Evolutionary conservation across 1,140 invertebrate species (phyloP).

Genomic region (Drosophila obscura): DNA sequence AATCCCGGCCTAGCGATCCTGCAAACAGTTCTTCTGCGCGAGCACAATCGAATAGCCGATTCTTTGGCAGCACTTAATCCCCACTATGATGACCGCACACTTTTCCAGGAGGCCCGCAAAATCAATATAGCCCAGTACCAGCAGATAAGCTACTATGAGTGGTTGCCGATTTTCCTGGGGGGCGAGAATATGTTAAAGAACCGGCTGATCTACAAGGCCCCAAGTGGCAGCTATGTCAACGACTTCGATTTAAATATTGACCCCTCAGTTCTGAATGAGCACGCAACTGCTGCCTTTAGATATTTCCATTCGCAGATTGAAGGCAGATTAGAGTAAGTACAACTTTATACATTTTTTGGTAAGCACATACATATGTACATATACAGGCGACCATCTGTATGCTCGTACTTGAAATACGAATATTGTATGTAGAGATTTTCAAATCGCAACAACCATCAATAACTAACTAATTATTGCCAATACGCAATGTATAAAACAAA

Average conservation of each 20-base stretch:
- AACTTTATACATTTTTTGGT: no score
- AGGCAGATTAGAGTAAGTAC: constrained; percentile 89
- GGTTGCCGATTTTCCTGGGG: constrained; percentile 91
- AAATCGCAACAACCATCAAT: no score
- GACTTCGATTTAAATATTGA: constrained; percentile 94
- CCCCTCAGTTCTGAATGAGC: constrained; percentile 92
- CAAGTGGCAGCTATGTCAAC: constrained; percentile 88
- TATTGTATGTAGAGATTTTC: no score
- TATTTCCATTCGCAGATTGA: constrained; percentile 94
- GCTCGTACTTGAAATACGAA: no score
- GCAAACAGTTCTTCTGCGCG: constrained; percentile 92
- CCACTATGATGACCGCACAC: constrained; percentile 93
- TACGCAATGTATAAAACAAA: no score
- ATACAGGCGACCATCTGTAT: no score
- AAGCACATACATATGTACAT: no score
- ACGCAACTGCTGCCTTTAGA: constrained; percentile 93
- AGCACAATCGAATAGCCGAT: constrained; percentile 95
- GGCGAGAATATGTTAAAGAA: constrained; percentile 88
- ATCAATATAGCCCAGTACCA: constrained; percentile 92
- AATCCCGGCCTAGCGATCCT: constrained; percentile 91
- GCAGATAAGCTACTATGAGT: constrained; percentile 94
- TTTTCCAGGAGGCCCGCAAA: constrained; percentile 93
- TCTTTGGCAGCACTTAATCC: constrained; percentile 90
- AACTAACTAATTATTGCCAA: no score
- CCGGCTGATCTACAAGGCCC: constrained; percentile 88